Conservation (phyloP, 2,797 vertebrate genomes). For the Lerista edwardsae region DNA sequence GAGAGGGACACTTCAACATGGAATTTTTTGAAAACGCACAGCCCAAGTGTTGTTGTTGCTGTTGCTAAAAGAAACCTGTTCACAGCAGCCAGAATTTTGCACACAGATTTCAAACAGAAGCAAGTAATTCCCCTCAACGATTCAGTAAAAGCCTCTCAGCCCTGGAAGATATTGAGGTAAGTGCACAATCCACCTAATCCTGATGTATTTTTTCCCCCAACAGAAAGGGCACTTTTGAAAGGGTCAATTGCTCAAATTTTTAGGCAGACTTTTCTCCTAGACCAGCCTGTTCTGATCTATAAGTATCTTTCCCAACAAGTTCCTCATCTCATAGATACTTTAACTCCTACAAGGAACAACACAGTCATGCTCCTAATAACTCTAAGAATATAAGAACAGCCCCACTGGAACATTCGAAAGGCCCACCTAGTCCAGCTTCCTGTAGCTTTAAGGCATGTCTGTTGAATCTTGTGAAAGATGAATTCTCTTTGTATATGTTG, state of each 20-base stretch:
- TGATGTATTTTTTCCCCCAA: rapidly evolving
- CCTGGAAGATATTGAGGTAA: not conserved
- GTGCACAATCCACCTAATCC: not conserved
- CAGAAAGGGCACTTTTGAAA: not conserved
- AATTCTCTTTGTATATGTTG: not conserved
- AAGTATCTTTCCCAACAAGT: not conserved
- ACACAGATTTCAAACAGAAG: constrained; percentile 40
- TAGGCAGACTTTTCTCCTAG: not conserved
- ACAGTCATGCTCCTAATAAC: not conserved
- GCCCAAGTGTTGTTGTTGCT: constrained; percentile 24
- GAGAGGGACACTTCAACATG: constrained; percentile 32
- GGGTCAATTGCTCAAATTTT: not conserved
- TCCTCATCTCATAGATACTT: not conserved
- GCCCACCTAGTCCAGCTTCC: too few relatives aligned
- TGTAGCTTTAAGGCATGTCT: not conserved
- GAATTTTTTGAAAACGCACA: constrained; percentile 38
- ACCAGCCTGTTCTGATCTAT: not conserved
- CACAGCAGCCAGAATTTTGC: constrained; percentile 9
- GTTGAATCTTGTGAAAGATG: not conserved
- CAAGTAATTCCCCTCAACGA: not conserved
- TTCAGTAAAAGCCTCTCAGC: not conserved
- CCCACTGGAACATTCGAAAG: too few relatives aligned
- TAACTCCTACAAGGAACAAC: not conserved
- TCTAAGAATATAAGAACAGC: too few relatives aligned
- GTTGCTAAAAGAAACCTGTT: constrained; percentile 11